Evolutionary conservation across 2,113 vertebrate species (phyloP).

Genomic region (Zootoca vivipara): DNA sequence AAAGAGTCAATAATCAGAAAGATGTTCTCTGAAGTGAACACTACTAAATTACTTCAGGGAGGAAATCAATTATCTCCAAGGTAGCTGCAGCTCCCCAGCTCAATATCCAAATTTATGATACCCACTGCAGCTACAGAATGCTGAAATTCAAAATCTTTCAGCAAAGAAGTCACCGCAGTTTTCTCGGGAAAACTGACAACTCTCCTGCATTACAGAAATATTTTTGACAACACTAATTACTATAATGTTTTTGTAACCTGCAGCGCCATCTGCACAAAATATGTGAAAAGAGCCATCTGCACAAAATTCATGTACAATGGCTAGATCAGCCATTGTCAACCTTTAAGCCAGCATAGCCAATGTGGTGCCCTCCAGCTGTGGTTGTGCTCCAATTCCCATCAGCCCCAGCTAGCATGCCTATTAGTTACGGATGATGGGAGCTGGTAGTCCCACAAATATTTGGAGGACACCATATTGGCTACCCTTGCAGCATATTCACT

Average conservation of each 20-base stretch:
- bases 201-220: neutral
- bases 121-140: conserved; percentile 59
- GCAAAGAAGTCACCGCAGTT: neutral
- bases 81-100: conserved; percentile 46
- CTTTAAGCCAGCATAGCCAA: too few species aligned
- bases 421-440: too few species aligned
- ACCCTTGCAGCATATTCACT: too few species aligned
- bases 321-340: neutral
- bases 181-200: conserved; percentile 6
- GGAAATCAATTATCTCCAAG: conserved; percentile 72
- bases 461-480: too few species aligned
- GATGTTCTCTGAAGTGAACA: conserved; percentile 71
- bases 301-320: neutral
- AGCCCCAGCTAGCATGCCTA: too few species aligned
- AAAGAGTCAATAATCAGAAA: conserved; percentile 69
- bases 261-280: too few species aligned
- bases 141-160: conserved; percentile 39
- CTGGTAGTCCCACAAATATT: too few species aligned
- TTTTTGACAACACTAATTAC: neutral
- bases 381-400: too few species aligned
- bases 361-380: neutral
- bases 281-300: too few species aligned
- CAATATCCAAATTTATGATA: conserved; percentile 63
- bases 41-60: conserved; percentile 66
- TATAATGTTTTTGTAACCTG: neutral